phyloP scores from a whole-genome alignment of 2,888 invertebrate genomes.

The Venusia cambrica region DNA sequence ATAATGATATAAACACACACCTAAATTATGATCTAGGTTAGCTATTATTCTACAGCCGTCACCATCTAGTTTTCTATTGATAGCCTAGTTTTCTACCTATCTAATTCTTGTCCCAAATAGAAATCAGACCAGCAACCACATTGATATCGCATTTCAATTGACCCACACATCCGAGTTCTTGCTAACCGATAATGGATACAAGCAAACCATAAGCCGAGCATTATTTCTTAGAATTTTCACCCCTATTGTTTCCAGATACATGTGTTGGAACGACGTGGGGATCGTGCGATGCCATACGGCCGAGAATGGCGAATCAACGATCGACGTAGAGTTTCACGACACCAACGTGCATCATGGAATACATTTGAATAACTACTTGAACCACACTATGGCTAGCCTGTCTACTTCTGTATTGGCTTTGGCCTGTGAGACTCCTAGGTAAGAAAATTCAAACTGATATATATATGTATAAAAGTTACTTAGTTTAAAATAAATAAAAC shows the following conservation, averaged over 20 bases:
- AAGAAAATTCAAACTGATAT: too few relatives aligned
- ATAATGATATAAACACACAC: too few relatives aligned
- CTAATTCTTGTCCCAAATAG: too few relatives aligned
- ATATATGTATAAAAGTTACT: too few relatives aligned
- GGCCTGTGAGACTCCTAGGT: constrained; percentile 87
- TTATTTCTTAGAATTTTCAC: constrained; percentile 7
- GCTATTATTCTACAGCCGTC: too few relatives aligned
- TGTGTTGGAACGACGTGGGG: constrained; percentile 97
- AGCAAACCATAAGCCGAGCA: background rate
- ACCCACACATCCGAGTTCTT: too few relatives aligned
- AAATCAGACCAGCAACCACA: too few relatives aligned
- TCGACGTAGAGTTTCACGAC: constrained; percentile 98
- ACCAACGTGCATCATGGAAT: constrained; percentile 93
- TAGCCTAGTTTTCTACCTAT: too few relatives aligned
- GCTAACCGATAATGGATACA: background rate
- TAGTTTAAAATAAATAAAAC: too few relatives aligned
- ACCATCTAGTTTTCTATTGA: too few relatives aligned
- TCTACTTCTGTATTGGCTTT: constrained; percentile 90
- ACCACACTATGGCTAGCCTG: constrained; percentile 93
- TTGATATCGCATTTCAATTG: too few relatives aligned
- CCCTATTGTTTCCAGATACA: constrained; percentile 62
- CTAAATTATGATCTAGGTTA: too few relatives aligned
- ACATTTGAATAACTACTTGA: constrained; percentile 91
- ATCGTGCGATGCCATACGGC: constrained; percentile 90
- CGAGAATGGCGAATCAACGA: constrained; percentile 87